Base-by-base conservation (phyloP, 2,113 vertebrate genomes). In the Elephas maximus region DNA sequence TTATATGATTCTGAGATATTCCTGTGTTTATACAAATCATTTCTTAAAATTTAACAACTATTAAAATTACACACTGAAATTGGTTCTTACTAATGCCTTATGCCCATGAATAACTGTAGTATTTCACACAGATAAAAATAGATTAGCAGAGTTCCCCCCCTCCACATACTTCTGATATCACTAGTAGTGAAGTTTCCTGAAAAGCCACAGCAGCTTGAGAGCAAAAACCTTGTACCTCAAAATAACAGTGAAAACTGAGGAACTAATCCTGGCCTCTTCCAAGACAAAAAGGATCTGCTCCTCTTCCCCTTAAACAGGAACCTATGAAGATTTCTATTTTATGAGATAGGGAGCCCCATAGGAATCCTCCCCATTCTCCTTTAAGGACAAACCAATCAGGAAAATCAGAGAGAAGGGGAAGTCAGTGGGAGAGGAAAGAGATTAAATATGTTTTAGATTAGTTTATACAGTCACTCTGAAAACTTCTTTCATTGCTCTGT, bases 221-320 rank as follows among this genome's bases (percentile, higher is more conserved):
- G 15, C 5, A 67, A 93, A 67, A 79, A 24, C 65, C 24, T 73
- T 37, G 12, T 60, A 45, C 78, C 57, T 93, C 41, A 41, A 90
- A 94, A 97, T 69, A 82, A 41, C 17, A 95, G 18, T 91, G 67
- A 90, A 88, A 37, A 33, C 51, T 78, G 67, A 94, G 77, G 73
- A 95, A 84, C 71, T 94, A 78, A 24, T 57, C 41, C 51, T 76
- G 53, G 15, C 17, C 79, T 92, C 60, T 93, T 90, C 60, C 67
- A 60, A 53, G 15, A 60, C n/a, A 69, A n/a, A 73, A 91, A 93
- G 7, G 51, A 69, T 41, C 26, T 69, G 8, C 21, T 74, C 6
- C 60, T 17, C 11, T 83, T 88, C 60, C 33, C 73, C 26, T 65
- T 21, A 57, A 73, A 86, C 26, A 44, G 76, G 33, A 97, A 95